A percentile compares a stretch with the other conserved stretches of the same genome.
These are phyloP conservation scores for Enteromius anoplus DNA, from an alignment of 2,797 vertebrate species.

Conservation along the genomic window DNA sequence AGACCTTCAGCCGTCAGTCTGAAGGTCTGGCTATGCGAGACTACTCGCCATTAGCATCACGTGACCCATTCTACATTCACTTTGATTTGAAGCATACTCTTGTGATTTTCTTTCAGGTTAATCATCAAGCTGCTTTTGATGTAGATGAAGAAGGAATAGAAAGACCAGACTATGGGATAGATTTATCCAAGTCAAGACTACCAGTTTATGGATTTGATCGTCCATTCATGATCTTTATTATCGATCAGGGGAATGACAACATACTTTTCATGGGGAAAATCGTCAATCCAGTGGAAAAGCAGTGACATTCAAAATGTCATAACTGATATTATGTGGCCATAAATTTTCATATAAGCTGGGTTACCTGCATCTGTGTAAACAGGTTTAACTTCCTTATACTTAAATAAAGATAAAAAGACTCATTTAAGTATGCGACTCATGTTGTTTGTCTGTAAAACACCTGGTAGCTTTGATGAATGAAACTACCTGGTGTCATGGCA, in stretches of 20 bases:
- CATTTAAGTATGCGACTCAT: neutral
- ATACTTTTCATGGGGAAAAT: conserved; percentile 75
- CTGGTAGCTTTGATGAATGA: neutral
- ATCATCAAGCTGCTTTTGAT: conserved; percentile 84
- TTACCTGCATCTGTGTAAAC: too few species aligned
- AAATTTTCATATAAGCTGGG: neutral
- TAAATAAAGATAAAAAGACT: neutral
- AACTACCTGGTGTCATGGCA: too few species aligned
- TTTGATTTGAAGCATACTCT: neutral
- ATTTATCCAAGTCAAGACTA: conserved; percentile 76
- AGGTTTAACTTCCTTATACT: too few species aligned
- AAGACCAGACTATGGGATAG: neutral
- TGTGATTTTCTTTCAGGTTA: conserved; percentile 71
- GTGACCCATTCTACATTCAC: too few species aligned
- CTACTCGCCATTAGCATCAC: too few species aligned
- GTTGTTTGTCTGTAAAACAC: neutral
- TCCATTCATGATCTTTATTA: conserved; percentile 85
- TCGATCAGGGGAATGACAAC: conserved; percentile 72
- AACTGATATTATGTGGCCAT: neutral
- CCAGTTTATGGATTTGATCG: conserved; percentile 78
- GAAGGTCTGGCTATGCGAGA: too few species aligned
- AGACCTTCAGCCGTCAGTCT: too few species aligned
- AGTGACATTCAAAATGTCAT: neutral
- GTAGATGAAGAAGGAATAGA: conserved; percentile 83
- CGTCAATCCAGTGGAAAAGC: conserved; percentile 63